Base-by-base conservation (phyloP, 2,113 vertebrate genomes). In the Ornithorhynchus anatinus region DNA sequence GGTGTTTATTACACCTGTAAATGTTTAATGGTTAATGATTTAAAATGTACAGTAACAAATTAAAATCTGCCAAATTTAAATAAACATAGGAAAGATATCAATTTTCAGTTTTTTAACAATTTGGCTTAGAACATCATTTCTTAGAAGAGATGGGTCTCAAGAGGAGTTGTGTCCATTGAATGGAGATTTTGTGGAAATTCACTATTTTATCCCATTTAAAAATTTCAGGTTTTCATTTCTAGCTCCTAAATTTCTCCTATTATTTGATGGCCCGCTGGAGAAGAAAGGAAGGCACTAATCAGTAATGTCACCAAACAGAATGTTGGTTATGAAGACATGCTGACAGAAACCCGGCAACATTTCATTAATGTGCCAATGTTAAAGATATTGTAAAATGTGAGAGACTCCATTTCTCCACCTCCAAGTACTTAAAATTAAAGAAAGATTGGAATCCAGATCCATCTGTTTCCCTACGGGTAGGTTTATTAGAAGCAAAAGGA, bases 11-110 rank as follows among this genome's bases (percentile, higher is more conserved):
- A 69, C 2, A 69, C 33, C 25, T 83, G n/a, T 84, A 89, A 90
- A 88, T 45, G 62, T 84, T 84, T 85, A 86, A 82, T 73, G 36
- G 36, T n/a, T 81, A 63, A 75, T 80, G 72, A 81, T 81, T 87
- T n/a, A n/a, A 89, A 89, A 84, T 72, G 39, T 70, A 73, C 11
- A 73, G 31, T 47, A 59, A 56, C 4, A 47, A 78, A 81, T 59
- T 83, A 82, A 86, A 86, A 86, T 4, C 27, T 53, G 12, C 51
- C 80, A 72, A 10, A 69, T 72, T 86, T 89, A 84, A 87, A 81
- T 90, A 85, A 84, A 81, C 38, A 17, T 62, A 71, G 15, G 60
- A 74, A 33, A 84, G 45, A 82, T 68, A 35, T 75, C 73, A 80
- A 78, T 69, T 79, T 80, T 61, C 84, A 87, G 83, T 80, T 67